phyloP scores from a whole-genome alignment of 2,113 vertebrate genomes.

The Tangachromis dhanisi region DNA sequence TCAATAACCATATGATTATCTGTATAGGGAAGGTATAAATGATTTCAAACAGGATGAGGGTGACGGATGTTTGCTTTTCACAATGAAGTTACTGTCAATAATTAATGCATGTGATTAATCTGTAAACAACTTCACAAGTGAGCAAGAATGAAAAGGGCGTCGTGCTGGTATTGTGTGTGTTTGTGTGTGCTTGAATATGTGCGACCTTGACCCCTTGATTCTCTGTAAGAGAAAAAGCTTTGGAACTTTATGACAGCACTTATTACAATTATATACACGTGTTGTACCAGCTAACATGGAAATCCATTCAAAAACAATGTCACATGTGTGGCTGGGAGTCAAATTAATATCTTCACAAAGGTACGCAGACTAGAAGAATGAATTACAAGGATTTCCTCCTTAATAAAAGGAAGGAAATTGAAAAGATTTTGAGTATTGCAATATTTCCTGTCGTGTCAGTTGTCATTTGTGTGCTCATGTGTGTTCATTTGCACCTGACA shows the following conservation, averaged over 20 bases:
- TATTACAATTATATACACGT: background rate
- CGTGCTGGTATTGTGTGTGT: slow-evolving; percentile 68
- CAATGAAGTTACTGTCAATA: slow-evolving; percentile 99
- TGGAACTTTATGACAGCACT: background rate
- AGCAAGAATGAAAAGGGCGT: slow-evolving; percentile 46
- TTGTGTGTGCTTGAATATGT: slow-evolving; percentile 26
- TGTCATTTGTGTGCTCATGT: background rate
- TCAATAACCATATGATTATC: slow-evolving; percentile 98
- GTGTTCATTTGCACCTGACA: background rate
- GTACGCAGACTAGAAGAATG: fast-evolving
- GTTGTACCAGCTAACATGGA: background rate
- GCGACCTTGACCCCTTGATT: slow-evolving; percentile 11
- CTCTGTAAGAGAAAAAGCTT: background rate
- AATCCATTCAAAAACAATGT: background rate
- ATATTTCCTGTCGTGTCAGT: background rate
- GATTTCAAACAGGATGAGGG: slow-evolving; percentile 89
- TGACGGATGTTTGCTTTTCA: slow-evolving; percentile 89
- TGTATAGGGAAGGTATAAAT: slow-evolving; percentile 88
- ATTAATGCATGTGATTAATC: slow-evolving; percentile 98
- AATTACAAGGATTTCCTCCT: background rate
- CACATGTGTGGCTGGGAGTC: background rate
- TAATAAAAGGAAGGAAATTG: background rate
- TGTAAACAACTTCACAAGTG: slow-evolving; percentile 85
- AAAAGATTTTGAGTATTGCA: background rate
- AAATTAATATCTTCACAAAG: background rate